phyloP scores from a whole-genome alignment of 2,113 vertebrate genomes.

The Thunnus thynnus region DNA sequence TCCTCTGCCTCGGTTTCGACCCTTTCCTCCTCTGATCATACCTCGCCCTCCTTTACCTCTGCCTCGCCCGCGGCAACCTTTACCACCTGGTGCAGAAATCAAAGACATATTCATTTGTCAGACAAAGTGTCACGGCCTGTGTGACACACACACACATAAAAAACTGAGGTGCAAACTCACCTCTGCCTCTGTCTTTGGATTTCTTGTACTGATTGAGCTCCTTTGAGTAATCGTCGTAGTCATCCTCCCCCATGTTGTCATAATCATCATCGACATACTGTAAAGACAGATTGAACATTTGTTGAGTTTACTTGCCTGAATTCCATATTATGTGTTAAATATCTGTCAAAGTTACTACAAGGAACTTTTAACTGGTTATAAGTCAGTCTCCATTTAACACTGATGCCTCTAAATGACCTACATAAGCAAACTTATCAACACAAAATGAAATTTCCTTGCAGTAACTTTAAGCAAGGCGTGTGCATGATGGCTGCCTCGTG shows the following conservation, averaged over 20 bases:
- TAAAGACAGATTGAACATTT: not conserved
- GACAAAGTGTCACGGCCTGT: no score
- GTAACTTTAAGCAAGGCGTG: no score
- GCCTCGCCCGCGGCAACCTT: slow-evolving; percentile 83
- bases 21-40: slow-evolving; percentile 85
- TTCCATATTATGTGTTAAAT: no score
- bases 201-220: slow-evolving; percentile 91
- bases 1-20: slow-evolving; percentile 87
- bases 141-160: no score
- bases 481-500: no score
- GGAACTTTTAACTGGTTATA: no score
- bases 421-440: no score
- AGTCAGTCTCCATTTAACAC: no score
- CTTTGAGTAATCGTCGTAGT: slow-evolving; percentile 93
- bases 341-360: no score
- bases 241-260: slow-evolving; percentile 89
- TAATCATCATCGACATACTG: slow-evolving; percentile 90
- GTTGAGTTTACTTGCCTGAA: no score
- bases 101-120: not conserved
- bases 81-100: slow-evolving; percentile 80
- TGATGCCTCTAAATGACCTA: no score
- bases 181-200: slow-evolving; percentile 90
- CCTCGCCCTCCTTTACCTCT: slow-evolving; percentile 86
- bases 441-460: no score
- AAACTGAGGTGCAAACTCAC: slow-evolving; percentile 65